Evolutionary conservation across 2,888 invertebrate species (phyloP).

Genomic region (Drosophila monieri): DNA sequence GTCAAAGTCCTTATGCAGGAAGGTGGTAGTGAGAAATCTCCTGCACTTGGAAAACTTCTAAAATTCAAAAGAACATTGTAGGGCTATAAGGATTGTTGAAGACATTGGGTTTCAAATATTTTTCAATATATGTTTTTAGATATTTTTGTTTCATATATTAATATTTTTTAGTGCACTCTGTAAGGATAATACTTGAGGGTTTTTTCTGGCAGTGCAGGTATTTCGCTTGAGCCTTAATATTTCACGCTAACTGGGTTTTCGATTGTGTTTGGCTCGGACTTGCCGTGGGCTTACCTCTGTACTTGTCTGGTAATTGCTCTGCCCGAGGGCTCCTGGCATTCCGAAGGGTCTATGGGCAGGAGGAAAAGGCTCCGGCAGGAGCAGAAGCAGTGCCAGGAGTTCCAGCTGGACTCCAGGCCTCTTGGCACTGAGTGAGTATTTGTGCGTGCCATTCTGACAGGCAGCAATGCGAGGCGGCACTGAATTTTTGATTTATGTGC

Average conservation of each 20-base stretch:
- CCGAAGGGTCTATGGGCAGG: constrained; percentile 32
- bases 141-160: background rate
- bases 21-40: background rate
- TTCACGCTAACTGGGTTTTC: constrained; percentile 75
- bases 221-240: constrained; percentile 63
- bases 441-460: constrained; percentile 79
- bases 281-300: constrained; percentile 43
- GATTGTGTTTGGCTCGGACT: constrained; percentile 60
- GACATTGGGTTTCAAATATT: too few relatives aligned
- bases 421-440: constrained; percentile 68
- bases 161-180: background rate
- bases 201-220: constrained; percentile 28
- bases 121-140: background rate
- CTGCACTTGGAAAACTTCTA: background rate
- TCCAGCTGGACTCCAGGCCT: constrained; percentile 11
- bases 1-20: constrained; percentile 30
- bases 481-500: constrained; percentile 83
- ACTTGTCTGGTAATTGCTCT: constrained; percentile 73
- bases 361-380: background rate
- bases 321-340: constrained; percentile 66
- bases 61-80: too few relatives aligned
- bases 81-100: too few relatives aligned
- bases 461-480: constrained; percentile 66
- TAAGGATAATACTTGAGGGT: background rate
- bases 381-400: background rate